These are phyloP conservation scores for Bradypodion ventrale DNA, from an alignment of 2,797 vertebrate genomes.

Conservation along the genomic window DNA sequence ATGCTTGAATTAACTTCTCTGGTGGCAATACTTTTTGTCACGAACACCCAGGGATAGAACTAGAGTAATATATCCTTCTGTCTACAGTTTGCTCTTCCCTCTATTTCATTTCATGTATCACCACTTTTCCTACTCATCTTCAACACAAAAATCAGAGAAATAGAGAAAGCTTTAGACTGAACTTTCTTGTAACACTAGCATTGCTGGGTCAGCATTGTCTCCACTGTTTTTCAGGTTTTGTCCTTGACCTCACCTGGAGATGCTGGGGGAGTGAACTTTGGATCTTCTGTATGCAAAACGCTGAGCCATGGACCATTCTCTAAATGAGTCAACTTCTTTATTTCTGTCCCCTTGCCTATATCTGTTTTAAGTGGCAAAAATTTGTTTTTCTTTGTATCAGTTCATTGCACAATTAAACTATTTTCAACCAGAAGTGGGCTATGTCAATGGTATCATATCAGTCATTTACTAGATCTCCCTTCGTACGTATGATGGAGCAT, in stretches of 20 bases:
- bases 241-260: not conserved
- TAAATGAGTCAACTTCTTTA: not conserved
- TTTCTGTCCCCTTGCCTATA: not conserved
- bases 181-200: not conserved
- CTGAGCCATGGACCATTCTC: not conserved
- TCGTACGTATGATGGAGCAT: no score
- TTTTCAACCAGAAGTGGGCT: no score
- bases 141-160: not conserved
- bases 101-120: not conserved
- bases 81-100: not conserved
- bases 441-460: no score
- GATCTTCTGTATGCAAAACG: not conserved
- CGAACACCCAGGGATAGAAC: slow-evolving; percentile 3
- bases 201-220: not conserved
- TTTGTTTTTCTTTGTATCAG: no score
- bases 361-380: not conserved
- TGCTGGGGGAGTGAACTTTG: not conserved
- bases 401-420: no score
- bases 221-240: not conserved
- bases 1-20: not conserved
- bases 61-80: not conserved
- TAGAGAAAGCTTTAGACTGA: not conserved
- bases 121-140: not conserved
- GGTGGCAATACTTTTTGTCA: not conserved
- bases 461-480: no score